Evolutionary conservation across 2,113 vertebrate species (phyloP), one percentile per base, ranked within the genome.

Genomic region (Carassius auratus): DNA sequence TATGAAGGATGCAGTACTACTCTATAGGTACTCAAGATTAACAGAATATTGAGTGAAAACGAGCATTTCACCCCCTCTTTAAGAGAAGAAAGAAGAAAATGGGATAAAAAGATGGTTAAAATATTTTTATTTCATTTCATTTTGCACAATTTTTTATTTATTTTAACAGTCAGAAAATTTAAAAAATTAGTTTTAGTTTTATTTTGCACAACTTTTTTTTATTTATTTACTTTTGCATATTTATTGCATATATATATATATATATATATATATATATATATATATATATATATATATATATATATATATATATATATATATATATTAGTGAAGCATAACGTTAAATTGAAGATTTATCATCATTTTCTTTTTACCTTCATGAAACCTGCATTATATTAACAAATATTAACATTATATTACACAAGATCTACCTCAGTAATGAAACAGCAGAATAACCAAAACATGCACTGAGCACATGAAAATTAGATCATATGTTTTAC

Each of bases 401-500:
- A 26, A 26, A 26, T 26, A 26, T 26, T 26, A 26, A 26, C 26
- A 26, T 26, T 26, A 26, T 26, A 15, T 13, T 50, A 23, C 62
- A 64, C 23, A 2, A 66, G 62, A 66, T 66, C 62, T 66, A 3
- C 26, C 23, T 66, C 26, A 66, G 64, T 3, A 38, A 0, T 19
- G 68, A 38, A 71, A 71, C 4, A 69, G 3, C 17, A 69, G 68
- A 38, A 71, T 21, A 12, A 42, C 68, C 68, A 42, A 71, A 71
- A 21, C 36, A 71, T 71, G 33, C 68, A 42, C 10, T 4, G 10
- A 5, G 68, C 36, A 15, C 50, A 57, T 50, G 14, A 57, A 30
- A 12, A 77, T 57, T 19, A 77, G 50, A 33, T 76, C 71, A 36
- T 59, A n/a, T 55, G 23, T 76, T 76, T 76, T 52, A 76, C 48